A percentile compares a stretch with the other conserved stretches of the same genome.
Evolutionary conservation across 2,888 invertebrate species (phyloP).

Genomic region (Caenorhabditis angaria): DNA sequence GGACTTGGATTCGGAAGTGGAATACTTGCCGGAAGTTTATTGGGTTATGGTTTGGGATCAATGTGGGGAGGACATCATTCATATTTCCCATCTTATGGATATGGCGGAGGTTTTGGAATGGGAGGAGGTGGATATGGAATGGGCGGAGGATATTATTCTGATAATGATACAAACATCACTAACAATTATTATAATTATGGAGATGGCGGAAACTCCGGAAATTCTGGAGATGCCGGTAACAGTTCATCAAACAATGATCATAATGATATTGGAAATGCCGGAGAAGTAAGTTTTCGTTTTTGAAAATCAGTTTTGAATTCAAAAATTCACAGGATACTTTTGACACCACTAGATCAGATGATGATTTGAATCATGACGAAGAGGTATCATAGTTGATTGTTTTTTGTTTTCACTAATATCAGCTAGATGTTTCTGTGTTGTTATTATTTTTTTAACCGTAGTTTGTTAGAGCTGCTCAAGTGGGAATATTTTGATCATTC

Average conservation of each 20-base stretch:
- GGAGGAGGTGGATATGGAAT: constrained; percentile 59
- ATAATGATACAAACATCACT: constrained; percentile 64
- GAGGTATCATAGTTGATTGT: not conserved
- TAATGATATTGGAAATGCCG: constrained; percentile 8
- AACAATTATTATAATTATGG: constrained; percentile 61
- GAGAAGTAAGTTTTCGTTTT: not conserved
- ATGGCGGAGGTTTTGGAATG: constrained; percentile 54
- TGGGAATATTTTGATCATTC: no score
- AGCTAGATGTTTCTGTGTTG: no score
- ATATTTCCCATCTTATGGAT: constrained; percentile 50
- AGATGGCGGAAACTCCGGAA: constrained; percentile 12
- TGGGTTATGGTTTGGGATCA: constrained; percentile 57
- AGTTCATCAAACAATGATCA: constrained; percentile 6
- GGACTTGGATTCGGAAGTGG: constrained; percentile 63
- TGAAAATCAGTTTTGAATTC: not conserved
- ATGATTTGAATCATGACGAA: not conserved
- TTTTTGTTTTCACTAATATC: not conserved
- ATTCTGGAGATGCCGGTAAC: constrained; percentile 17
- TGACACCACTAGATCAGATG: constrained; percentile 1
- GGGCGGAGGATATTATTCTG: constrained; percentile 60
- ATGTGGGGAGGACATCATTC: constrained; percentile 50
- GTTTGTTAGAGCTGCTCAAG: no score
- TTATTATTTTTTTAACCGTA: no score
- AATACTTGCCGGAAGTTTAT: constrained; percentile 61
- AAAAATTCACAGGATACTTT: not conserved